Percentiles rank a stretch among this genome's conserved stretches.
phyloP scores from a whole-genome alignment of 1,140 invertebrate genomes.

The Laodelphax striatellus region DNA sequence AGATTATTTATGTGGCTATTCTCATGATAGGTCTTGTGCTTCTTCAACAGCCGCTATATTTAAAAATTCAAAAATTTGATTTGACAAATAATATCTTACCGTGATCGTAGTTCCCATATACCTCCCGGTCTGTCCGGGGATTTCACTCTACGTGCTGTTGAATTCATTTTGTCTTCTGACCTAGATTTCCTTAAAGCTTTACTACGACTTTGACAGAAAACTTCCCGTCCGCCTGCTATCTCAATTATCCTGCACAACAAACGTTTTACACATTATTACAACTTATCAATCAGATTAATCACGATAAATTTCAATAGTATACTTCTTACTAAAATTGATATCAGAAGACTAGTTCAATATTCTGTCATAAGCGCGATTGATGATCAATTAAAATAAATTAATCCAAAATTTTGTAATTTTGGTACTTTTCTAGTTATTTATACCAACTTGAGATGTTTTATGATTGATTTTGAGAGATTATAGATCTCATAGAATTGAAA shows the following conservation, averaged over 20 bases:
- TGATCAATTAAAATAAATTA: too few relatives aligned
- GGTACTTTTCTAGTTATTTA: too few relatives aligned
- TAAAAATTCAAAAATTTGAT: too few relatives aligned
- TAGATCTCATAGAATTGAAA: not conserved
- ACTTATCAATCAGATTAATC: not conserved
- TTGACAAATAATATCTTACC: slow-evolving; percentile 26
- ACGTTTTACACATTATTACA: slow-evolving; percentile 1
- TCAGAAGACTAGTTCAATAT: too few relatives aligned
- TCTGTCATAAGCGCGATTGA: too few relatives aligned
- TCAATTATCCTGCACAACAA: slow-evolving; percentile 63
- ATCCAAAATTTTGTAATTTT: too few relatives aligned
- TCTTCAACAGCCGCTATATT: too few relatives aligned
- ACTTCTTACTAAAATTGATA: too few relatives aligned
- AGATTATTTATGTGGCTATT: too few relatives aligned
- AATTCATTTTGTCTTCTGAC: slow-evolving; percentile 35
- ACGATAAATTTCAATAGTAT: too few relatives aligned
- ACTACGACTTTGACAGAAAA: slow-evolving; percentile 71
- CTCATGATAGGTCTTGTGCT: too few relatives aligned
- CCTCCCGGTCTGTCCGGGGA: slow-evolving; percentile 40
- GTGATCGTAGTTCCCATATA: slow-evolving; percentile 47
- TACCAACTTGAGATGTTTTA: too few relatives aligned
- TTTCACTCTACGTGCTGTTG: slow-evolving; percentile 40
- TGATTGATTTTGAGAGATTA: not conserved
- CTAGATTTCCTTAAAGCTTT: slow-evolving; percentile 55
- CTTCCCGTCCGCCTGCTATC: slow-evolving; percentile 74